Percentiles rank a stretch among this genome's conserved stretches.
These are phyloP conservation scores for Mobula birostris DNA, from an alignment of 2,113 vertebrate genomes.

Conservation along the genomic window DNA sequence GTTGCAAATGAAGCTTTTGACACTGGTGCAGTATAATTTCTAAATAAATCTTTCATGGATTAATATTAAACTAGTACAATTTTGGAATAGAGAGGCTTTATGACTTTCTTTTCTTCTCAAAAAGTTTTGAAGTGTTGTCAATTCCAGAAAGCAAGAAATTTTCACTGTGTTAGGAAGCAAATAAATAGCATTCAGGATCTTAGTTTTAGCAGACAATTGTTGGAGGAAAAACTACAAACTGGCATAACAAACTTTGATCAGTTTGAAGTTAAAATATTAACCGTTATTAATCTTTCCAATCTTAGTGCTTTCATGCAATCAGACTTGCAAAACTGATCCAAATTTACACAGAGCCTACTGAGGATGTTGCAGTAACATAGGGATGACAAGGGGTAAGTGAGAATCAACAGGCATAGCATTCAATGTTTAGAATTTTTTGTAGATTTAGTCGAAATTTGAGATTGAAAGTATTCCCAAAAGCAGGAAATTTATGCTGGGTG, in stretches of 20 bases:
- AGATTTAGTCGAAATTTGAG: neutral
- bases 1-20: too few relatives aligned
- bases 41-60: neutral
- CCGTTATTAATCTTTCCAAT: slow-evolving; percentile 4
- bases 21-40: neutral
- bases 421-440: neutral
- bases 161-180: neutral
- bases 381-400: neutral
- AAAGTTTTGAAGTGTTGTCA: neutral
- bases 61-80: neutral
- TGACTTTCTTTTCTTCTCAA: neutral
- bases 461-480: neutral
- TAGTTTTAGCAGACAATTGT: neutral
- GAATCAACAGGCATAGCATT: neutral
- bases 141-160: too few relatives aligned
- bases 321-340: neutral
- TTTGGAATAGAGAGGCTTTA: neutral
- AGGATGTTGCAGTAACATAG: neutral
- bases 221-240: neutral
- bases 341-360: neutral
- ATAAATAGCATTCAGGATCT: neutral
- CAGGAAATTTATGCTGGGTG: too few relatives aligned
- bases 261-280: neutral
- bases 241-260: neutral
- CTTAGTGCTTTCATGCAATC: neutral